Evolutionary conservation across 2,888 invertebrate species (phyloP).

Genomic region (Andrena trimmerana): DNA sequence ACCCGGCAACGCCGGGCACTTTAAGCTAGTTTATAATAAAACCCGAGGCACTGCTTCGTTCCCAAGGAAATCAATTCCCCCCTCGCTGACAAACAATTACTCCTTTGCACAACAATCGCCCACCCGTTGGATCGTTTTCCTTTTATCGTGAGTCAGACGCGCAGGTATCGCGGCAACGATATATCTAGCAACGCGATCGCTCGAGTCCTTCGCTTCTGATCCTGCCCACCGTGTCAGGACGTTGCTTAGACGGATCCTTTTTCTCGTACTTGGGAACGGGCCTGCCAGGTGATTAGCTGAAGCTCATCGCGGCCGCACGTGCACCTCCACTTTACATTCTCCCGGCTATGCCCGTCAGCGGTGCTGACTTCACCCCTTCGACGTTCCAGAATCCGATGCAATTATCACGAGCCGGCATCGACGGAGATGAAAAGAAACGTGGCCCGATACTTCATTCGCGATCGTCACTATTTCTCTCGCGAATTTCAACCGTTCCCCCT

Average conservation of each 20-base stretch:
- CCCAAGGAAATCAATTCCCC: not conserved
- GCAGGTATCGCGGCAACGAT: slow-evolving; percentile 28
- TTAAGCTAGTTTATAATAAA: no score
- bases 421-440: not conserved
- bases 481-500: not conserved
- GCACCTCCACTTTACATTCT: slow-evolving; percentile 46
- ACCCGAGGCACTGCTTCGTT: not conserved
- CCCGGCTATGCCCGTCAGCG: slow-evolving; percentile 24
- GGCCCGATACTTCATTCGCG: slow-evolving; percentile 48
- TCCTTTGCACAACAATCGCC: not conserved
- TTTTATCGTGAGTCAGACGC: slow-evolving; percentile 25
- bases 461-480: slow-evolving; percentile 11
- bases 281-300: slow-evolving; percentile 49
- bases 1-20: no score
- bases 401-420: slow-evolving; percentile 35
- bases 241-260: slow-evolving; percentile 31
- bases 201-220: slow-evolving; percentile 33
- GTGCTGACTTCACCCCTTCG: slow-evolving; percentile 28
- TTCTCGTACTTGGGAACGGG: slow-evolving; percentile 29
- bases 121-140: slow-evolving; percentile 37
- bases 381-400: slow-evolving; percentile 49
- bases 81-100: slow-evolving; percentile 11
- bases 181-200: slow-evolving; percentile 31
- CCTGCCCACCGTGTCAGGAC: slow-evolving; percentile 23
- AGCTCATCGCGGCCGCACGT: slow-evolving; percentile 47